Evolutionary conservation across 2,797 vertebrate genomes (phyloP).

Genomic region (Myotis planiceps): DNA sequence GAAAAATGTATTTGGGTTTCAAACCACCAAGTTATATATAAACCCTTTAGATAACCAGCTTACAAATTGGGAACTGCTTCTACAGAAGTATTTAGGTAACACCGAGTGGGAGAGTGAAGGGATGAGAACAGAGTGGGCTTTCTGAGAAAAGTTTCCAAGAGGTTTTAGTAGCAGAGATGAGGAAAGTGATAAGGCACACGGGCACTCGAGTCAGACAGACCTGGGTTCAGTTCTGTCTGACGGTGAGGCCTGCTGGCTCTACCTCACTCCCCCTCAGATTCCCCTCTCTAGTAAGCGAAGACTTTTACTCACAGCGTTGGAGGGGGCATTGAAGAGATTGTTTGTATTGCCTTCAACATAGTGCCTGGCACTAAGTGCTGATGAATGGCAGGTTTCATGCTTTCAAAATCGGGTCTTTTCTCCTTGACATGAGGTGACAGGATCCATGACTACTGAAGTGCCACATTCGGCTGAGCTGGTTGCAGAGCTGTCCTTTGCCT

Average conservation of each 20-base stretch:
- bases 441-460: neutral
- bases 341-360: neutral
- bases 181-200: neutral
- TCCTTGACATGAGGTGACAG: neutral
- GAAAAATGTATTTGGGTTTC: slow-evolving; percentile 56
- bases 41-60: slow-evolving; percentile 73
- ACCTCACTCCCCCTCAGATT: neutral
- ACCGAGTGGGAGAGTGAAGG: slow-evolving; percentile 72
- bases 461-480: accelerated
- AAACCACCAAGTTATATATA: slow-evolving; percentile 73
- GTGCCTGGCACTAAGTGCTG: neutral
- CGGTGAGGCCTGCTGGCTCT: neutral
- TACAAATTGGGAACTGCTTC: slow-evolving; percentile 58
- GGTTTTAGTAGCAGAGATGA: slow-evolving; percentile 7
- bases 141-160: slow-evolving; percentile 65
- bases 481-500: neutral
- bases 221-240: neutral
- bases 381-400: neutral
- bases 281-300: neutral
- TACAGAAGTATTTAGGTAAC: slow-evolving; percentile 76
- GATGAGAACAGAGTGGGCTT: slow-evolving; percentile 74
- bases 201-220: neutral
- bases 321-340: neutral
- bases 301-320: neutral
- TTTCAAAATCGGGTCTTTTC: neutral